Base-by-base conservation (phyloP, 2,797 vertebrate species). In the Clamator glandarius region DNA sequence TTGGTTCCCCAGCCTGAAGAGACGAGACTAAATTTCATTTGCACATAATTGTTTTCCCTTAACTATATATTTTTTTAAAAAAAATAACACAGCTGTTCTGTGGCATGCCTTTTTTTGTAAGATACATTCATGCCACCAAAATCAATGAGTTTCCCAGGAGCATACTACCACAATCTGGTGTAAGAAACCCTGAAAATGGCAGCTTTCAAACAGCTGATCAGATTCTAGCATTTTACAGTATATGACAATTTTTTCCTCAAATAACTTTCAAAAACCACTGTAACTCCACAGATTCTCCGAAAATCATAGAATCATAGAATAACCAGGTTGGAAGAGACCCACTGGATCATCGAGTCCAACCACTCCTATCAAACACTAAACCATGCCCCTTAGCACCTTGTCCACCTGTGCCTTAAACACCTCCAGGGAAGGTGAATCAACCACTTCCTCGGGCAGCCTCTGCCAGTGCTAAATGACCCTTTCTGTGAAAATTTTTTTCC, bases 241-340 rank as follows among this genome's bases (percentile, higher is more conserved):
- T 0, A 0, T 63, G 31, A 28, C 19, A 26, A 0, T 4, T 63
- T n/a, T 85, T 35, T 2, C 28, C 31, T 18, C 26, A 64, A 46
- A 67, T 7, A 42, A 2, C 8, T 82, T 87, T 72, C 50, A 67
- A 88, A 86, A 36, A 42, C 7, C 12, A 17, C 7, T 89, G 76
- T 15, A 51, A 54, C 25, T 31, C 51, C 25, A 15, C 2, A 3
- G 5, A 25, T 33, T 84, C 24, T 82, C 58, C 87, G 55, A 78
- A 80, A 76, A 86, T 48, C n/a, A n/a, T 85, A 12, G 39, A 39
- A 39, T 39, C 12, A 39, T 39, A 39, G 39, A 12, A 39, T 39
- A 39, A 39, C 39, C 39, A 39, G 39, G 39, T 39, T 39, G 39
- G 39, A 39, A 39, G 39, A 39, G 39, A 39, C 12, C 39, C 39